Conservation (phyloP, 92 coral and sea anemone species). For the Virgularia gustaviana region DNA sequence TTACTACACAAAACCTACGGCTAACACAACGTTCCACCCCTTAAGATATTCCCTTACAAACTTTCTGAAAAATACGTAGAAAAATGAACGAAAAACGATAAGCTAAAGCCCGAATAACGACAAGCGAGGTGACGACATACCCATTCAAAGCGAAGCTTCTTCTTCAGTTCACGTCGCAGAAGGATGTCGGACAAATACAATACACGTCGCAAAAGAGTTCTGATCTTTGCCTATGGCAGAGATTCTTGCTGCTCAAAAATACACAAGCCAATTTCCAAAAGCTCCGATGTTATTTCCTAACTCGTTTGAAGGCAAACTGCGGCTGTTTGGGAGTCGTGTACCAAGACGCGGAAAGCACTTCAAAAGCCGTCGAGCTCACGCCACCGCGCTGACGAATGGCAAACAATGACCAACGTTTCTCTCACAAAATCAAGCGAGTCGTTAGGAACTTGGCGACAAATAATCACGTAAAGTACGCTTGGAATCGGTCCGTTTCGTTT, state of each 20-base stretch:
- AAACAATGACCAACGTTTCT: conserved; percentile 35
- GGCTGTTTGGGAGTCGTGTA: conserved; percentile 4
- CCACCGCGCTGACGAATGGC: conserved; percentile 45
- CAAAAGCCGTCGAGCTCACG: conserved; percentile 24
- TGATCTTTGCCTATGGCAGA: background rate
- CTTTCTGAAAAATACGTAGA: conserved; percentile 22
- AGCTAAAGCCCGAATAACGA: conserved; percentile 10
- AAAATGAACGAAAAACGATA: background rate
- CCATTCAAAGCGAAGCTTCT: conserved; percentile 42
- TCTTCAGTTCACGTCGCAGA: background rate
- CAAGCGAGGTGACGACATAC: conserved; percentile 38
- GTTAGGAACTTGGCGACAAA: background rate
- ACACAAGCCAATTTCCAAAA: background rate
- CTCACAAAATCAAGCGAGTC: conserved; percentile 15
- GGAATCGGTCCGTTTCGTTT: conserved; percentile 4
- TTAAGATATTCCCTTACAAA: background rate
- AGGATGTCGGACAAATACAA: background rate
- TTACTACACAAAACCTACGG: background rate
- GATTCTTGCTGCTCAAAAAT: background rate
- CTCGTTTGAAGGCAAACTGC: conserved; percentile 10
- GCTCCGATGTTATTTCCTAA: background rate
- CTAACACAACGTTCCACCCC: background rate
- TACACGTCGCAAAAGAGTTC: background rate
- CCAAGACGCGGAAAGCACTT: conserved; percentile 33
- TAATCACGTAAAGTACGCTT: background rate